Base-by-base conservation (phyloP, 2,888 invertebrate species). In the Acanthopleura granulata region DNA sequence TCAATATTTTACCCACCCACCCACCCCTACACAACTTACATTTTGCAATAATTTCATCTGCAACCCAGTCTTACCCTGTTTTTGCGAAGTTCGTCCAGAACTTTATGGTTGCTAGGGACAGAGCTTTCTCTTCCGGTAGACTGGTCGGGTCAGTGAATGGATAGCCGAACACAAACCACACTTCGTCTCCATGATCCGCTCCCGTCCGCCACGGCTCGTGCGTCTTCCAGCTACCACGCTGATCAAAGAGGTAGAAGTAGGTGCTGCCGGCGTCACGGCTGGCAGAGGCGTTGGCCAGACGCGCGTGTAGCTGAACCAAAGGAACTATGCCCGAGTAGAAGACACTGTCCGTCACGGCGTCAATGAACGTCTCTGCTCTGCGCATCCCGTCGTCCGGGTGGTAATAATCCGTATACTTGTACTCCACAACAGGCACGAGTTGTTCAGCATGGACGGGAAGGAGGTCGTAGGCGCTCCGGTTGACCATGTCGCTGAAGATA, bases 41-140 rank as follows among this genome's bases (percentile, higher is more conserved):
- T n/a, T n/a, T n/a, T n/a, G n/a, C n/a, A n/a, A n/a, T n/a, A n/a
- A n/a, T n/a, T n/a, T n/a, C n/a, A n/a, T n/a, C n/a, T n/a, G n/a
- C n/a, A n/a, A 40, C 9, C 40, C 40, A 40, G 9, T 40, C 72
- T 14, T 72, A 72, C 72, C 72, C 72, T n/a, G 72, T 72, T 50
- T 72, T 72, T 50, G 72, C 72, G 51, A 72, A 72, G 51, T 72
- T 72, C 25, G 51, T 72, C 72, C 72, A 72, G 51, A 27, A 72
- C 12, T 12, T 72, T n/a, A 72, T 72, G 27, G 50, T 50, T 18
- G 72, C 50, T 14, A 18, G 22, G 16, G 72, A 50, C 50, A 72
- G 27, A n/a, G 49, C 51, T 22, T 15, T 72, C 22, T 50, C 72
- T 51, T 72, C 51, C 1, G 22, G 18, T 16, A n/a, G 18, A 12